phyloP scores from a whole-genome alignment of 2,113 vertebrate genomes.

The Procapra przewalskii region DNA sequence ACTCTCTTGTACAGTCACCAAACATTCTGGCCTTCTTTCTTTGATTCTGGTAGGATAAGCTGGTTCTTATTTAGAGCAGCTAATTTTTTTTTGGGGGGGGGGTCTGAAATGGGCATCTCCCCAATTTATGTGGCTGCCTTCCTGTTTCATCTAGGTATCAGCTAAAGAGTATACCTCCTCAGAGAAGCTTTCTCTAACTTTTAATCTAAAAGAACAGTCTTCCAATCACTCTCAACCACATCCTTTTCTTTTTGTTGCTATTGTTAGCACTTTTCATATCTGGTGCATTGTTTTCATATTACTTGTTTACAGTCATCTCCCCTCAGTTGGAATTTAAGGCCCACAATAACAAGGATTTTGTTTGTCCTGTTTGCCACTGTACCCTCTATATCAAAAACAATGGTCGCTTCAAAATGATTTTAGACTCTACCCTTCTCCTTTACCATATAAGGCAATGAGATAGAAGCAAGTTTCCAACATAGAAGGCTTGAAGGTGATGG shows the following conservation, averaged over 20 bases:
- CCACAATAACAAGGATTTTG: not conserved
- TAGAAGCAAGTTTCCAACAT: not conserved
- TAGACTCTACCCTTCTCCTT: not conserved
- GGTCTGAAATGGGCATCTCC: not conserved
- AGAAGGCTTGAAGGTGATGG: not conserved
- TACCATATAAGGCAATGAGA: not conserved
- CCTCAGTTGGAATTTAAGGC: not conserved
- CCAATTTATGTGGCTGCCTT: not conserved
- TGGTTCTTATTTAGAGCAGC: not conserved
- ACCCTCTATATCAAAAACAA: not conserved
- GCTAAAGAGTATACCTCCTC: not conserved
- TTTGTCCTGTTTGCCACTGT: not conserved
- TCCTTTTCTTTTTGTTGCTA: not conserved
- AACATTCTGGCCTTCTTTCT: not conserved
- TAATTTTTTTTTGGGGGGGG: not conserved
- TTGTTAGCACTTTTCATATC: not conserved
- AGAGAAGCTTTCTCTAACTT: not conserved
- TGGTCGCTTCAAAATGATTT: not conserved
- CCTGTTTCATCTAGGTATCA: not conserved
- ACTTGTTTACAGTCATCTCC: not conserved
- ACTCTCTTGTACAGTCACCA: not conserved
- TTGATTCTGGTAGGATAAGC: not conserved
- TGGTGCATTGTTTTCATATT: not conserved
- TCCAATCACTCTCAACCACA: not conserved
- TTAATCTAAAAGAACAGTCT: not conserved